These are phyloP conservation scores for Sialis fuliginosa DNA, from an alignment of 2,888 invertebrate genomes.

Conservation along the genomic window DNA sequence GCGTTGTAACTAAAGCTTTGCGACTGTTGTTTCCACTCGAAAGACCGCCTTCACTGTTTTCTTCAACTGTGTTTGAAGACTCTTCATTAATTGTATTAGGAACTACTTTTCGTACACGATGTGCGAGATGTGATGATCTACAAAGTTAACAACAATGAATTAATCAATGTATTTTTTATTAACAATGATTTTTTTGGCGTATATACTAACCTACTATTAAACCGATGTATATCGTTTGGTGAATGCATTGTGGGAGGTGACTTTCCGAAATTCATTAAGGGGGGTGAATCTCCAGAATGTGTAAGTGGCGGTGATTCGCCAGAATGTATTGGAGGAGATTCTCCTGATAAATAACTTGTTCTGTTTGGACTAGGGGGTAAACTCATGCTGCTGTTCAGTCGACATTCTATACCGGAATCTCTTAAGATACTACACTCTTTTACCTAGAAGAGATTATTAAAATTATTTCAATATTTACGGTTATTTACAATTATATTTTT, in stretches of 20 bases:
- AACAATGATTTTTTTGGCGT: not conserved
- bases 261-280: slow-evolving; percentile 21
- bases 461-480: slow-evolving; percentile 1
- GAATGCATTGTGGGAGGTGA: slow-evolving; percentile 29
- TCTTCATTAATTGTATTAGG: slow-evolving; percentile 30
- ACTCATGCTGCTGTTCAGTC: slow-evolving; percentile 30
- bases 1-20: slow-evolving; percentile 51
- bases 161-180: not conserved
- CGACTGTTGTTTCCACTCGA: slow-evolving; percentile 14
- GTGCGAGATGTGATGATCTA: slow-evolving; percentile 16
- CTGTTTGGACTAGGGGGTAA: slow-evolving; percentile 40
- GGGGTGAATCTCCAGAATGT: slow-evolving; percentile 13
- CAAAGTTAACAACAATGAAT: slow-evolving; percentile 7
- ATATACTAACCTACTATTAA: not conserved
- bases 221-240: slow-evolving; percentile 4
- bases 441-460: slow-evolving; percentile 15
- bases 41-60: slow-evolving; percentile 5
- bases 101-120: slow-evolving; percentile 25
- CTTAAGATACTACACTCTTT: slow-evolving; percentile 25
- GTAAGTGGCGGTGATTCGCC: slow-evolving; percentile 15
- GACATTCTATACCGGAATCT: slow-evolving; percentile 25
- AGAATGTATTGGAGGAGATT: slow-evolving; percentile 31
- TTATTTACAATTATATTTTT: too few relatives aligned
- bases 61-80: slow-evolving; percentile 11
- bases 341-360: slow-evolving; percentile 30